Conservation (phyloP, 1,140 invertebrate species). For the Copidosoma floridanum region DNA sequence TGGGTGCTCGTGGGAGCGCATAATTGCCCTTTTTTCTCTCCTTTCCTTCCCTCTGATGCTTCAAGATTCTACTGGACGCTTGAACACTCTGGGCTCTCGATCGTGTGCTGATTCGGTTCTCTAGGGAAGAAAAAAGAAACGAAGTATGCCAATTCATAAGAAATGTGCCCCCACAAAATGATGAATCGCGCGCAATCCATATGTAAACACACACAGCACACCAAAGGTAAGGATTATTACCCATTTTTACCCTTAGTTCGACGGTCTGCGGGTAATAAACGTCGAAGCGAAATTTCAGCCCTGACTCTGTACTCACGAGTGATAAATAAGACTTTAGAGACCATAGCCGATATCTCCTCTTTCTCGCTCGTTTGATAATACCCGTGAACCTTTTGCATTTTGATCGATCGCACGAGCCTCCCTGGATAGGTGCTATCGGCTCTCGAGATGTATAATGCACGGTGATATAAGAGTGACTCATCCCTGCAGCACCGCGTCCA, state of each 20-base stretch:
- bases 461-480: too few species aligned
- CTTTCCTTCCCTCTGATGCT: too few species aligned
- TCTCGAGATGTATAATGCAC: too few species aligned
- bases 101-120: not conserved
- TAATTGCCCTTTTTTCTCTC: conserved; percentile 13
- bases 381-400: not conserved
- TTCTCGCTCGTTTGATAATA: not conserved
- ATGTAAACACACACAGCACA: too few species aligned
- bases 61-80: too few species aligned
- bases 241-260: not conserved
- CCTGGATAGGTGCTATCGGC: too few species aligned
- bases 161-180: not conserved
- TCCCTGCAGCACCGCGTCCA: not conserved
- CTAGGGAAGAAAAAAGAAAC: not conserved
- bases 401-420: conserved; percentile 20
- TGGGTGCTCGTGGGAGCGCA: conserved; percentile 9
- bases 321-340: conserved; percentile 10
- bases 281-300: conserved; percentile 7
- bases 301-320: conserved; percentile 16
- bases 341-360: not conserved
- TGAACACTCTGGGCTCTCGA: not conserved
- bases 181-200: conserved; percentile 1
- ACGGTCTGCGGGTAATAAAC: conserved; percentile 1
- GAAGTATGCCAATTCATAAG: conserved; percentile 4
- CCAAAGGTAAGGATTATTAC: too few species aligned